Evolutionary conservation across 2,797 vertebrate genomes (phyloP), one percentile per base, ranked within the genome.

Genomic region (Pelobates cultripes): DNA sequence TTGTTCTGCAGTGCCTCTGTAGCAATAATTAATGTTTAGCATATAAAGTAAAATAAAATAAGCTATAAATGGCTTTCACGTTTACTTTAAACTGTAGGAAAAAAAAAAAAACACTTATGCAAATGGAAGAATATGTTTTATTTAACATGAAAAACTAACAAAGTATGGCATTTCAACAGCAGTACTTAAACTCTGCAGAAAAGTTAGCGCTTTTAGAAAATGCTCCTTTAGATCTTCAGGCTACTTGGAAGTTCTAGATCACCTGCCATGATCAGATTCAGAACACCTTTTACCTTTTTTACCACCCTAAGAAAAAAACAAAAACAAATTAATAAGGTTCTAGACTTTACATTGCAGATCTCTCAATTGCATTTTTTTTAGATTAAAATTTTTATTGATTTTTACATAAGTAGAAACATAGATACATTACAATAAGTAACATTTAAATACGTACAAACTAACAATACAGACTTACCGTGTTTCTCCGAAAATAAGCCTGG

Each of bases 201-300:
- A 89, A 87, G 85, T 85, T 89, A 79, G 66, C 86, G 85, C 75
- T 88, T 89, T 88, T 86, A 87, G 85, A 89, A 85, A 86, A 71
- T 13, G 43, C 3, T 84, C n/a, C 89, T 86, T 45, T 80, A 87
- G 80, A 87, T 51, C 10, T 51, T 10, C 5, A 51, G 47, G 47
- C 76, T 80, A 79, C 71, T 87, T 67, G 80, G 76, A 88, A 86
- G 88, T 70, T 43, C 7, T 42, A 75, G 13, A 90, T 92, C 90
- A 88, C 74, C 90, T 94, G 92, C 91, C 96, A 88, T 94, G 91
- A 90, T 96, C 95, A 12, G 88, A 88, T 87, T 98, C 94, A 0
- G 90, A 91, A 72, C 90, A 91, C 87, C 91, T 96, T 90, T 95
- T 96, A 73, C 93, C 95, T 90, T 94, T 97, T 90, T 95, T 96